Evolutionary conservation across 2,888 invertebrate genomes (phyloP).

Genomic region (Mesodorylaimus sp.): DNA sequence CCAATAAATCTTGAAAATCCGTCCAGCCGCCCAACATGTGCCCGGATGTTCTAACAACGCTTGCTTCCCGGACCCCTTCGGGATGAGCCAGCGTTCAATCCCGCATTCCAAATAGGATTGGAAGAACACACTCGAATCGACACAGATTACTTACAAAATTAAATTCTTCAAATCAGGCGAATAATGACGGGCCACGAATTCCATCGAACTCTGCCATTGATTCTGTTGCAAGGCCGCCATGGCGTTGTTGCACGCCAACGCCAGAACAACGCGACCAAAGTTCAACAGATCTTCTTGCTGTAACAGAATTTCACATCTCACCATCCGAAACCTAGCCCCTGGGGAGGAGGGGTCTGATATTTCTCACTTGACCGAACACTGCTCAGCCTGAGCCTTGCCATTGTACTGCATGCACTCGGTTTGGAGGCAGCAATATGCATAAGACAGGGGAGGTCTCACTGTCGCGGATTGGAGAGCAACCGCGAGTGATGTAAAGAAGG

Average conservation of each 20-base stretch:
- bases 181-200: constrained; percentile 69
- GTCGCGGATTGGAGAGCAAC: too few relatives aligned
- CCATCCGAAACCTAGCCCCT: too few relatives aligned
- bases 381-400: too few relatives aligned
- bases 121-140: neutral
- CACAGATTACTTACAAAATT: constrained; percentile 48
- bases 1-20: neutral
- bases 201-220: constrained; percentile 67
- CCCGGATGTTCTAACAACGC: too few relatives aligned
- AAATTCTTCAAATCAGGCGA: constrained; percentile 82
- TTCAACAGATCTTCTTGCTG: constrained; percentile 79
- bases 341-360: too few relatives aligned
- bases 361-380: neutral
- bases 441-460: too few relatives aligned
- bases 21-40: too few relatives aligned
- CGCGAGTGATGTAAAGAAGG: too few relatives aligned
- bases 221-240: constrained; percentile 68
- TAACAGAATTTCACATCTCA: constrained; percentile 13
- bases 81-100: neutral
- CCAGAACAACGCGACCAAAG: constrained; percentile 70
- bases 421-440: neutral
- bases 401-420: too few relatives aligned
- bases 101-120: neutral
- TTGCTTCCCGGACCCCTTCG: too few relatives aligned
- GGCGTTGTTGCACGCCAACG: constrained; percentile 76